Base-by-base conservation (phyloP, 2,797 vertebrate species). In the Urosaurus nigricauda region DNA sequence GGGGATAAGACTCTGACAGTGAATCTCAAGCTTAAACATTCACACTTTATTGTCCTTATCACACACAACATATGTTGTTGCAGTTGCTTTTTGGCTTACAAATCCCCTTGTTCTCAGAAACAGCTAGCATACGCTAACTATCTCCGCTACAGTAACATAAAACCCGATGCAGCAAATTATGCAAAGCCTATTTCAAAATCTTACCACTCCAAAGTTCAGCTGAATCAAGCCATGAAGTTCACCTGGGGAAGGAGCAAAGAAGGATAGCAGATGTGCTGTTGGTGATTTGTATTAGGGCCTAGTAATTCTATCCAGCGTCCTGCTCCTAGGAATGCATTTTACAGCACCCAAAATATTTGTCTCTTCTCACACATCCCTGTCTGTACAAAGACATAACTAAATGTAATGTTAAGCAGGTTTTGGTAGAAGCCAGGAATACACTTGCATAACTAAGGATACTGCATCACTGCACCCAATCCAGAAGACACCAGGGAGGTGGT, bases 61-160 rank as follows among this genome's bases (percentile, higher is more conserved):
- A 83, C 82, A 83, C 14, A 51, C 65, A n/a, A 47, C 65, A 83
- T 32, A 83, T 83, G 82, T 71, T 70, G 43, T 53, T 70, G 26
- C 32, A 51, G 65, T 83, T 83, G 82, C 43, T 71, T 83, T n/a
- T 83, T 83, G 82, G 43, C 29, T 70, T 83, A 35, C 63, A 83
- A 83, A 83, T 83, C 82, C 60, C 29, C 82, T 83, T 83, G 82
- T 83, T 68, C 60, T 83, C 43, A n/a, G 63, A 29, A 83, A 83
- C 19, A 70, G 82, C 82, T 53, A 83, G 65, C 82, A 71, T 35
- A 83, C 65, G 40, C 40, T 82, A 65, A 63, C 24, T 65, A 40
- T 65, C 35, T 82, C 58, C 8, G 58, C 37, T 82, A 43, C 56
- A 56, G 56, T 63, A 83, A 47, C 65, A 83, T 83, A 29, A 83